Conservation (phyloP, 2,113 vertebrate genomes). For the Ochotona curzoniae region DNA sequence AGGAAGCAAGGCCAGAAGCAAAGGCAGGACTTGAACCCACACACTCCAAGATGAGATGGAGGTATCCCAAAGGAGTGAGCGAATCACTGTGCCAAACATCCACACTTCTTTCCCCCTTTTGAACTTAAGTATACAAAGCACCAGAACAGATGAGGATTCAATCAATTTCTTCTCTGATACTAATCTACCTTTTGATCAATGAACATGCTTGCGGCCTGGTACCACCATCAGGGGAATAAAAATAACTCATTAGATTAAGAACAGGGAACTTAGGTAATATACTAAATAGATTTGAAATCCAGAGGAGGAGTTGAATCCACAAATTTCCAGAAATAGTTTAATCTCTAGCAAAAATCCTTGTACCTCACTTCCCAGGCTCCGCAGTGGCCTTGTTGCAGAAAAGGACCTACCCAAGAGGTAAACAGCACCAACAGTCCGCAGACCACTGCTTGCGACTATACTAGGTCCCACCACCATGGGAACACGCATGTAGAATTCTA, state of each 20-base stretch:
- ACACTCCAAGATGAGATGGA: too few relatives aligned
- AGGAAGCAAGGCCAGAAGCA: too few relatives aligned
- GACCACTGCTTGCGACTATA: background rate
- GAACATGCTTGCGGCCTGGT: background rate
- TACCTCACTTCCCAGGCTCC: background rate
- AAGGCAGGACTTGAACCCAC: too few relatives aligned
- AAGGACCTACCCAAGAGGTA: conserved; percentile 19
- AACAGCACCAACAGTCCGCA: background rate
- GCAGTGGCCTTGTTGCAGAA: background rate
- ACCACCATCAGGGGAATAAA: background rate
- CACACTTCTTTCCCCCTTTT: background rate
- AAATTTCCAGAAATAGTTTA: background rate
- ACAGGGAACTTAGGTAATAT: background rate
- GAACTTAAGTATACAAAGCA: conserved; percentile 25
- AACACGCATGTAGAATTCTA: too few relatives aligned
- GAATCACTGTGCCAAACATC: too few relatives aligned
- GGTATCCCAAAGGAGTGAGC: too few relatives aligned
- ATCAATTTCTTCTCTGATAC: background rate
- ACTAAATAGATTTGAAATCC: background rate
- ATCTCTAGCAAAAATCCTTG: background rate
- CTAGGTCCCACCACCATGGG: too few relatives aligned
- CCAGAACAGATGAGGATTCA: background rate
- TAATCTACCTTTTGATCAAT: background rate
- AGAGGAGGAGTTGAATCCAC: background rate
- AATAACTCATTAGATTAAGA: conserved; percentile 29